Conservation (phyloP, 2,113 vertebrate genomes). For the Leptocoma aspasia region DNA sequence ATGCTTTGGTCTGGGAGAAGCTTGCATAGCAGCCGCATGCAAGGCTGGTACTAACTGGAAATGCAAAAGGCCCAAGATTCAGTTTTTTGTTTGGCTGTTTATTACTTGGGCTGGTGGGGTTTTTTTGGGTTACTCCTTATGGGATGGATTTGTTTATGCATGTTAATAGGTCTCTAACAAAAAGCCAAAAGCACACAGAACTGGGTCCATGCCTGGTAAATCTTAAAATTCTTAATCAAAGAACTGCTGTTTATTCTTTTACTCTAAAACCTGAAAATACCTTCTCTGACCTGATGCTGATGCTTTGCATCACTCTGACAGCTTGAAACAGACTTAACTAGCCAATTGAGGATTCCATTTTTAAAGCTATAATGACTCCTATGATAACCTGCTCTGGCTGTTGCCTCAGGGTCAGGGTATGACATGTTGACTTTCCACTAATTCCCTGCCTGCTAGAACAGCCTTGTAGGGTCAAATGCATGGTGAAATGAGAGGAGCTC, state of each 20-base stretch:
- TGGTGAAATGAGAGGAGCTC: not conserved
- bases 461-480: not conserved
- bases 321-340: not conserved
- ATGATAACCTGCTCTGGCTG: conserved; percentile 2
- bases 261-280: not conserved
- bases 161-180: not conserved
- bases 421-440: not conserved
- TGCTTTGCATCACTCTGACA: conserved; percentile 39
- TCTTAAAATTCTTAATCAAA: not conserved
- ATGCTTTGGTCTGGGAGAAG: not conserved
- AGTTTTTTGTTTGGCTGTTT: not conserved
- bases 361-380: conserved; percentile 9
- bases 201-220: not conserved
- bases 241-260: not conserved
- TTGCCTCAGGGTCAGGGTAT: not conserved
- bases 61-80: not conserved
- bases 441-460: not conserved
- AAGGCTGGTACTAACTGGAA: not conserved
- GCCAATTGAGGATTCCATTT: not conserved
- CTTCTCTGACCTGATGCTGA: not conserved
- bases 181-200: not conserved
- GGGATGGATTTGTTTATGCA: not conserved
- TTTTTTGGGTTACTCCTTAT: not conserved
- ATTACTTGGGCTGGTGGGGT: not conserved
- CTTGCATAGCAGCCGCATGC: not conserved